Conservation (phyloP, 35 echinoderm and acorn worm genomes). For the Anneissia japonica region DNA sequence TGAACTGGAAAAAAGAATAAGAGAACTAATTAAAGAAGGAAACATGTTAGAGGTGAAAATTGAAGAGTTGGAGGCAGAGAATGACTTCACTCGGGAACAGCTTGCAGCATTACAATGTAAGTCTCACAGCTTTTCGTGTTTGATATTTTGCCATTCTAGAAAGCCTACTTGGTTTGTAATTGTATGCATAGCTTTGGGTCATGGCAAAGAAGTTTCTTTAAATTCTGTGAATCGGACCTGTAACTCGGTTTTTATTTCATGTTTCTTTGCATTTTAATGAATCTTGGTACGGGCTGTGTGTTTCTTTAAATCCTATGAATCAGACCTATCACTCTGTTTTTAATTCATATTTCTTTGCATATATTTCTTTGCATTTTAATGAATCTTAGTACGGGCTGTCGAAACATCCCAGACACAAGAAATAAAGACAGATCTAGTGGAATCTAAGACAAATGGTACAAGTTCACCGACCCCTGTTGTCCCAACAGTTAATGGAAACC, state of each 20-base stretch:
- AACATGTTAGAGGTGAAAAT: slow-evolving; percentile 43
- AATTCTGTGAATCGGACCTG: no score
- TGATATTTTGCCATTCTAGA: no score
- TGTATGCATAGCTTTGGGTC: no score
- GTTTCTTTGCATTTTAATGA: neutral
- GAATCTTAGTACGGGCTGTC: neutral
- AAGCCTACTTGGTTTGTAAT: no score
- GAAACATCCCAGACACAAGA: no score
- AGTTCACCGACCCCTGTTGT: neutral
- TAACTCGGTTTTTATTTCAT: no score
- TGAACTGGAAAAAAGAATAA: slow-evolving; percentile 50
- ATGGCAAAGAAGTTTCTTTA: no score
- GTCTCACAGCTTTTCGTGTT: no score
- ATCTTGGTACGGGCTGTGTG: neutral
- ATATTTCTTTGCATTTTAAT: neutral
- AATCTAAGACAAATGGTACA: neutral
- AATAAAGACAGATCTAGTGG: no score
- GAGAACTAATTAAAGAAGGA: slow-evolving; percentile 31
- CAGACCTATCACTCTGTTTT: no score
- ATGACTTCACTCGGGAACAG: slow-evolving; percentile 42
- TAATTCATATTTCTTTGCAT: no score
- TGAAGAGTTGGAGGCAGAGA: slow-evolving; percentile 62
- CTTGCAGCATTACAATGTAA: neutral
- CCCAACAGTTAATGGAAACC: neutral
- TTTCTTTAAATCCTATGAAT: no score